Percentiles rank a stretch among this genome's conserved stretches.
phyloP scores from a whole-genome alignment of 2,797 vertebrate species.

The Bradypodion pumilum region DNA sequence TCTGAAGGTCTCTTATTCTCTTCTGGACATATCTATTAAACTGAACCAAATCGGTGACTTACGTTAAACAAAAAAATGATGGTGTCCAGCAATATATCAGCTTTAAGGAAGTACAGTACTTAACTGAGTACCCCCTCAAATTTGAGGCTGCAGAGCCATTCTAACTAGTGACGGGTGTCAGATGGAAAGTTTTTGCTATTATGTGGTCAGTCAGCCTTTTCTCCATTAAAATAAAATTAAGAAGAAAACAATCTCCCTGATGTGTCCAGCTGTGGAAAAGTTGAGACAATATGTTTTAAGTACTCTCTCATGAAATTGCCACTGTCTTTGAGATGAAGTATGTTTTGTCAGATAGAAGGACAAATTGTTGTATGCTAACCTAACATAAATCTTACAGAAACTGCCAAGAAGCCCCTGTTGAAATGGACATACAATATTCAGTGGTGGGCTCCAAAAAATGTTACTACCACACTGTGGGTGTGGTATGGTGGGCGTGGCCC shows the following conservation, averaged over 20 bases:
- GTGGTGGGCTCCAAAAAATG: too few species aligned
- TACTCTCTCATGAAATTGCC: neutral
- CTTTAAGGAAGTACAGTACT: neutral
- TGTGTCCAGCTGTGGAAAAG: neutral
- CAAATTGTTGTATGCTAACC: neutral
- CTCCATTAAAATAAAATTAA: slow-evolving; percentile 5
- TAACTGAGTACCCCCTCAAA: neutral
- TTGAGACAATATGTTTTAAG: neutral
- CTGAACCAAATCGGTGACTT: neutral
- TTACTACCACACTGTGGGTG: too few species aligned
- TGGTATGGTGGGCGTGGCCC: too few species aligned
- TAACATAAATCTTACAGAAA: slow-evolving; percentile 17
- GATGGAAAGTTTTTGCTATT: neutral
- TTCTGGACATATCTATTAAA: neutral
- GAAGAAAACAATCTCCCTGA: neutral
- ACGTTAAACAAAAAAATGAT: neutral
- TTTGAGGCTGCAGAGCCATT: too few species aligned
- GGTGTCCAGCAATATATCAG: accelerated
- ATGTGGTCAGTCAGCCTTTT: neutral
- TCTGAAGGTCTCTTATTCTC: neutral
- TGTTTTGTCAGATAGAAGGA: neutral
- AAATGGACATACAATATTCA: neutral
- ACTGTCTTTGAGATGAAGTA: neutral
- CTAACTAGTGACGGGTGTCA: neutral
- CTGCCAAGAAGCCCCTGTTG: neutral